Conservation (phyloP, 2,113 vertebrate genomes). For the Artemisiospiza belli region DNA sequence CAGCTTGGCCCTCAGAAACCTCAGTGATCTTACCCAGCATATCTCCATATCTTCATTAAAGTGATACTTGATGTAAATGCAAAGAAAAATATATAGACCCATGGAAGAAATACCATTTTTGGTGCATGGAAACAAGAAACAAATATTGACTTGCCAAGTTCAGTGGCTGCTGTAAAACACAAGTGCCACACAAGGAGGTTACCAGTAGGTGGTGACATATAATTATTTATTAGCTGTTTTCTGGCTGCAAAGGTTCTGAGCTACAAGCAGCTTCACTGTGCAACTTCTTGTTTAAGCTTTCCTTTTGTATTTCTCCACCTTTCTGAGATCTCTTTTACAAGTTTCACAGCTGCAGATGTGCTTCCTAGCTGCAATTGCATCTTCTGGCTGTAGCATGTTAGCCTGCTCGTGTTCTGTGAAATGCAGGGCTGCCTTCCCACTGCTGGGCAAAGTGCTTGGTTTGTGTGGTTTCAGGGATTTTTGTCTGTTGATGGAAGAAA, state of each 20-base stretch:
- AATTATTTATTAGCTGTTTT: not conserved
- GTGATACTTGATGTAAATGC: not conserved
- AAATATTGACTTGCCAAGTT: not conserved
- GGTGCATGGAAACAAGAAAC: not conserved
- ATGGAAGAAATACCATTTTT: not conserved
- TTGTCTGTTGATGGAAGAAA: not conserved
- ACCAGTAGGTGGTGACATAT: conserved; percentile 51
- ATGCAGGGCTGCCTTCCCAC: not conserved
- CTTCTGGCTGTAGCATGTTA: not conserved
- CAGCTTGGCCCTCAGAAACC: not conserved
- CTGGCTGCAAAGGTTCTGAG: not conserved
- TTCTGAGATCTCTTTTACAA: not conserved
- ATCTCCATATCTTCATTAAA: not conserved
- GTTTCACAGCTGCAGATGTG: not conserved
- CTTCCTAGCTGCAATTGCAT: not conserved
- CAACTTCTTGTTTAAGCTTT: not conserved
- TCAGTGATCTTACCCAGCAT: not conserved
- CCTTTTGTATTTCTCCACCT: not conserved
- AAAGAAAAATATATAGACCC: not conserved
- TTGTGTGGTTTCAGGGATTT: not conserved
- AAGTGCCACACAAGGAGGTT: not conserved
- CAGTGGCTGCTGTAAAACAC: not conserved
- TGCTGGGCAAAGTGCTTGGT: not conserved
- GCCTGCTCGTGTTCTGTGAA: not conserved
- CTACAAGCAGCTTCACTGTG: not conserved